These are phyloP conservation scores for Accipiter cooperii DNA, from an alignment of 2,113 vertebrate genomes.

Conservation along the genomic window DNA sequence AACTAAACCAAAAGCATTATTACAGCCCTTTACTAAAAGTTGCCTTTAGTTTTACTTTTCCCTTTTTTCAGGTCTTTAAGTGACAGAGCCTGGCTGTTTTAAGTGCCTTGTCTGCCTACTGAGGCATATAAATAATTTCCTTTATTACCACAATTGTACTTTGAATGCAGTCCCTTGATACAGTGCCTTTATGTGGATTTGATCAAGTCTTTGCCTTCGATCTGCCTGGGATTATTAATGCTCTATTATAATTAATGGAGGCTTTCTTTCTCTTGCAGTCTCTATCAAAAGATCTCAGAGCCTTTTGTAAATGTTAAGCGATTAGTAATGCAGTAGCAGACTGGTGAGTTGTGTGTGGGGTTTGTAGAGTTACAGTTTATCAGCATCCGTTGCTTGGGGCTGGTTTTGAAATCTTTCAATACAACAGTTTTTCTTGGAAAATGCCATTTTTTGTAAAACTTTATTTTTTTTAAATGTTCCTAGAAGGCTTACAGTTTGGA, in stretches of 20 bases:
- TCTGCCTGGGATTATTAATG: background rate
- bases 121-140: background rate
- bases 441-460: background rate
- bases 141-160: background rate
- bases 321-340: background rate
- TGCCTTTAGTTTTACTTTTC: background rate
- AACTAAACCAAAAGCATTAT: background rate
- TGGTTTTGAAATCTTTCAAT: background rate
- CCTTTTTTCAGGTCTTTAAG: background rate
- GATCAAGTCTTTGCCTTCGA: background rate
- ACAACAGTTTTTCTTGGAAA: background rate
- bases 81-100: background rate
- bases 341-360: background rate
- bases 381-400: background rate
- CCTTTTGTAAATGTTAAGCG: background rate
- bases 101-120: background rate
- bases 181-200: background rate
- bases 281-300: background rate
- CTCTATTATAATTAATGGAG: background rate
- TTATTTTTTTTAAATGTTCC: background rate
- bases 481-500: background rate
- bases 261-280: background rate
- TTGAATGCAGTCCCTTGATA: background rate
- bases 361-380: background rate
- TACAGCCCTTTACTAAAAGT: background rate